These are phyloP conservation scores for Zaprionus ornatus DNA, from an alignment of 1,140 invertebrate species.

Conservation along the genomic window DNA sequence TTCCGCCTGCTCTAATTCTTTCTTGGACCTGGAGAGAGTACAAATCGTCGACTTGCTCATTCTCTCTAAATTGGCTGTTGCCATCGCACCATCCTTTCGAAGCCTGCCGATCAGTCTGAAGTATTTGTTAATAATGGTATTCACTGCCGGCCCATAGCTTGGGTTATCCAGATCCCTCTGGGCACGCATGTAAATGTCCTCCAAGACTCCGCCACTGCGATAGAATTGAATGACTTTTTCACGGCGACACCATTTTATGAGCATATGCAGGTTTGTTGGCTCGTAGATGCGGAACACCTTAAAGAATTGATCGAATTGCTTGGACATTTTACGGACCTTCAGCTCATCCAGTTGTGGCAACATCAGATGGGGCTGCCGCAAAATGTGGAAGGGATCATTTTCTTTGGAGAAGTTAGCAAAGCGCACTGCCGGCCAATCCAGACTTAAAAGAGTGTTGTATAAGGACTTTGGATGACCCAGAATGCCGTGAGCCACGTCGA, in stretches of 20 bases:
- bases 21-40: too few relatives aligned
- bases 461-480: constrained; percentile 70
- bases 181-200: constrained; percentile 49
- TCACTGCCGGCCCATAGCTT: constrained; percentile 31
- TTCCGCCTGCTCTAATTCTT: not conserved
- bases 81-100: constrained; percentile 27
- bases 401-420: constrained; percentile 52
- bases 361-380: constrained; percentile 59
- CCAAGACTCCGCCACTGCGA: constrained; percentile 60
- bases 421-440: constrained; percentile 67
- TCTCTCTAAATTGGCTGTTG: not conserved
- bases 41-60: too few relatives aligned
- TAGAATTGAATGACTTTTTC: constrained; percentile 60
- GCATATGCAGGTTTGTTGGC: constrained; percentile 8
- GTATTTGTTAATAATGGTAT: constrained; percentile 60
- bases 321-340: constrained; percentile 37
- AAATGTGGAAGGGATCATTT: constrained; percentile 70
- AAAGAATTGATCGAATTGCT: constrained; percentile 59
- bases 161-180: constrained; percentile 44
- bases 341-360: constrained; percentile 58
- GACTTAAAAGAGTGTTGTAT: constrained; percentile 64
- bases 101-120: constrained; percentile 46
- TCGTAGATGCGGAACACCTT: constrained; percentile 42
- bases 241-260: constrained; percentile 43
- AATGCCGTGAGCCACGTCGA: constrained; percentile 75